These are phyloP conservation scores for Conus ventricosus DNA, from an alignment of 1,140 invertebrate genomes.

Conservation along the genomic window DNA sequence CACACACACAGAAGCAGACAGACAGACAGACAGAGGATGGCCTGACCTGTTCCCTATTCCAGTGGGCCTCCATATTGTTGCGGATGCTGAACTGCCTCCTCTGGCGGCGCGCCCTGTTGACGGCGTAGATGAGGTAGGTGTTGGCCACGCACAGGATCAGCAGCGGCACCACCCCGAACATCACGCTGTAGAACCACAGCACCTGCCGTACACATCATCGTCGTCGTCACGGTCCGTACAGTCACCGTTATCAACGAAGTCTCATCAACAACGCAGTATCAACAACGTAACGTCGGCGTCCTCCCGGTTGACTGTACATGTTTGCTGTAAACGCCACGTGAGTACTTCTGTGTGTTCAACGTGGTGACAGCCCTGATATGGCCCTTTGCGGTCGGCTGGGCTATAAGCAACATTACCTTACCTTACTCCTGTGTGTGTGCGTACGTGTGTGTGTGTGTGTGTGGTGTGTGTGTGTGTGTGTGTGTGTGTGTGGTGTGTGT, in stretches of 20 bases:
- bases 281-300: too few relatives aligned
- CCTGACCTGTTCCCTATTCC: conserved; percentile 55
- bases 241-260: background rate
- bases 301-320: too few relatives aligned
- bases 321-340: too few relatives aligned
- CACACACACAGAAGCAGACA: background rate
- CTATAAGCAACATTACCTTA: too few relatives aligned
- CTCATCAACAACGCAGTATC: too few relatives aligned
- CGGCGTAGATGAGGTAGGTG: conserved; percentile 59
- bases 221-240: background rate
- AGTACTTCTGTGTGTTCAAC: too few relatives aligned
- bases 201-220: conserved; percentile 34
- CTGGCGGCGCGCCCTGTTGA: conserved; percentile 53
- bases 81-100: conserved; percentile 54
- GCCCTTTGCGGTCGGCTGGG: too few relatives aligned
- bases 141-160: conserved; percentile 56
- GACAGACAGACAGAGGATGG: conserved; percentile 9
- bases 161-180: conserved; percentile 58
- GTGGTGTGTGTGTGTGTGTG: too few relatives aligned
- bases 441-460: too few relatives aligned
- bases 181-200: conserved; percentile 60
- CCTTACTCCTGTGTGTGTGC: too few relatives aligned
- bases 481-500: too few relatives aligned
- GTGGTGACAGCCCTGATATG: too few relatives aligned
- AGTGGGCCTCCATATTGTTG: conserved; percentile 58